These are phyloP conservation scores for Brachionus rotundiformis DNA, from an alignment of 1,140 invertebrate genomes.

Conservation along the genomic window DNA sequence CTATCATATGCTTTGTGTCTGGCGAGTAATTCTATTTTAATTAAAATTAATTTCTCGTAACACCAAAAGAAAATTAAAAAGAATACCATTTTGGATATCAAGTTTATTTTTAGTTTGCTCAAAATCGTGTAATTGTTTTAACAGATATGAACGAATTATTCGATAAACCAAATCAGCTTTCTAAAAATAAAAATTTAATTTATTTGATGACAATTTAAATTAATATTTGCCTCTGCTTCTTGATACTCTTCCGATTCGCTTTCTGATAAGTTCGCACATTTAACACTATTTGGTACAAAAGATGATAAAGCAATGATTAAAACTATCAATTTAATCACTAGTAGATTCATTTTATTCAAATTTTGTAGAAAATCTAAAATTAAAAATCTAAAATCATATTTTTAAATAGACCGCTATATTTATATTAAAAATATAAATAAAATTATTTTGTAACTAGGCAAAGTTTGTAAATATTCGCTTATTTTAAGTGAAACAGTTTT, in stretches of 20 bases:
- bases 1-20: not conserved
- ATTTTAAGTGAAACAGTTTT: not conserved
- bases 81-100: not conserved
- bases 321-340: not conserved
- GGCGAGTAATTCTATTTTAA: not conserved
- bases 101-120: not conserved
- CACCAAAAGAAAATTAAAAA: not conserved
- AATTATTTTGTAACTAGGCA: not conserved
- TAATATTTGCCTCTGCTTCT: not conserved
- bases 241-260: not conserved
- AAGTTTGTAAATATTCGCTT: not conserved
- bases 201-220: not conserved
- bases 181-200: not conserved
- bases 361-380: not conserved
- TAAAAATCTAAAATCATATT: too few relatives aligned
- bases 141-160: not conserved
- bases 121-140: conserved; percentile 6
- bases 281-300: not conserved
- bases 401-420: not conserved
- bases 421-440: not conserved
- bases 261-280: not conserved
- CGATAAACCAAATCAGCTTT: not conserved
- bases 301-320: not conserved
- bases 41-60: not conserved
- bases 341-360: not conserved